Evolutionary conservation across 1,140 invertebrate genomes (phyloP), one percentile per base, ranked within the genome.

Genomic region (Drosophila pseudoobscura): DNA sequence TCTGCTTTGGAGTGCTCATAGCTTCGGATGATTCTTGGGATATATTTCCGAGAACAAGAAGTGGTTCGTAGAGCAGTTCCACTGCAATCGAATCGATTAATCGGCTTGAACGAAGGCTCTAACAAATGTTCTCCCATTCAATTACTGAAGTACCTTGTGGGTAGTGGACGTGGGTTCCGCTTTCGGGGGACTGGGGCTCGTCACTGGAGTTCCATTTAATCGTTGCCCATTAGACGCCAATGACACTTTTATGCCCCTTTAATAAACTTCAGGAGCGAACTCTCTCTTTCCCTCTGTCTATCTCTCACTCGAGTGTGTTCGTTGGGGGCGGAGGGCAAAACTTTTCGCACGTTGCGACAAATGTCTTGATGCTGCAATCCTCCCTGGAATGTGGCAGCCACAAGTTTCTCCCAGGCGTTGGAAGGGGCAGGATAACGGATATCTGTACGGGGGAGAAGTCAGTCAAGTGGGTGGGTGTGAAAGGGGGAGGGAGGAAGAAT

Each of bases 221-320:
- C 87, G 88, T 69, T 49, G 52, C 35, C 58, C 87, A 90, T 90
- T 90, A 90, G 78, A 73, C 69, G 75, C 73, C 78, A 87, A 90
- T 79, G 87, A 87, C 87, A 90, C 75, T 90, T 90, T 90, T 90
- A 90, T 87, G 87, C 75, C 78, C 80, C 87, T 87, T 87, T 87
- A 90, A 90, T 90, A 90, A 90, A 90, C 80, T 90, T 87, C 50
- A 79, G 66, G 51, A 71, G 66, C 45, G 52, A 70, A 80, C 52
- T 66, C 51, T 39, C 29, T 69, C 24, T 31, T 13, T 22, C 31
- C 3, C 31, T 11, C 20, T 2, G 3, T 46, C 45, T 17, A 11
- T 45, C 46, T 6, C 20, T 6, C 52, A 54, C 6, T 3, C 31
- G 52, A 4, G 51, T 58, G 45, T 17, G 39, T 20, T 13, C 22